These are phyloP conservation scores for Aramus guarauna DNA, from an alignment of 2,113 vertebrate species.

Conservation along the genomic window DNA sequence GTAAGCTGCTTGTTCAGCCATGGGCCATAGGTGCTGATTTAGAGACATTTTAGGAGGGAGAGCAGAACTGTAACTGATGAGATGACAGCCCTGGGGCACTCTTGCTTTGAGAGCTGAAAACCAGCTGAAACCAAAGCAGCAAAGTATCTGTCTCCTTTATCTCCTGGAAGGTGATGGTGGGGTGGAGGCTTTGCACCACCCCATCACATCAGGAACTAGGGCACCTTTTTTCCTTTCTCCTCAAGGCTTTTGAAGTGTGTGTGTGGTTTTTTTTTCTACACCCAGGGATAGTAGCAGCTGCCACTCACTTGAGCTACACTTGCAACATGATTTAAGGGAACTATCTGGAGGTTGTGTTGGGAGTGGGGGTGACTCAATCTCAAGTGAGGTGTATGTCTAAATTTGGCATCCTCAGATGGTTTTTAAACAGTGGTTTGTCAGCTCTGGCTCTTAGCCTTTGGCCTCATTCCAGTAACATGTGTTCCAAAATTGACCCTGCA, in stretches of 20 bases:
- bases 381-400: not conserved
- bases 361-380: not conserved
- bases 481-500: not conserved
- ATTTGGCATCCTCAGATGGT: not conserved
- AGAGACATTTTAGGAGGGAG: not conserved
- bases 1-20: not conserved
- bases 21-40: not conserved
- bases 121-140: not conserved
- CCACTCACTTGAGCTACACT: rapidly evolving
- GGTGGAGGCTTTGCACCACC: not conserved
- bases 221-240: not conserved
- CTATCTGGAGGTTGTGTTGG: not conserved
- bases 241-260: not conserved
- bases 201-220: no score
- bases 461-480: rapidly evolving
- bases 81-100: no score
- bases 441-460: not conserved
- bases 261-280: not conserved
- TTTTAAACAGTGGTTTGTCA: not conserved
- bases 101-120: not conserved
- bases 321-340: not conserved
- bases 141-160: not conserved
- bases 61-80: not conserved
- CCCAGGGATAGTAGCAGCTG: not conserved
- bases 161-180: not conserved